Base-by-base conservation (phyloP, 1,140 invertebrate genomes). In the Calosoma granatense region DNA sequence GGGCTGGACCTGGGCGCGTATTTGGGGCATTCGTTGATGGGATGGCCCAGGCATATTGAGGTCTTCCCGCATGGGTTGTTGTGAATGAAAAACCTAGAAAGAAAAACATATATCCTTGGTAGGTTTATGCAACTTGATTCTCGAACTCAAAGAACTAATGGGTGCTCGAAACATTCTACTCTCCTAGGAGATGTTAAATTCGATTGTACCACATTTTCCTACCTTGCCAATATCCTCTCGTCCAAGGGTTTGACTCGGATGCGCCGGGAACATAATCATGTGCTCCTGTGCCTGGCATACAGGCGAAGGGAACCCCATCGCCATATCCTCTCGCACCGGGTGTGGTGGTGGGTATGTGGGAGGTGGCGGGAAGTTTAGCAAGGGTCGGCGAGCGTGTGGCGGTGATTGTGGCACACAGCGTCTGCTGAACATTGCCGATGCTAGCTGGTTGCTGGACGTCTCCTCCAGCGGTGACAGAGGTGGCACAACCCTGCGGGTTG, bases 341-440 rank as follows among this genome's bases (percentile, higher is more conserved):
- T 51, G 70, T 14, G 76, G 74, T 3, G 77, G 76, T 51, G 77
- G 76, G 57, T 77, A 76, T 19, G 76, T 70, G 36, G 78, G 76
- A 56, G 77, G 76, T 19, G 76, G 77, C 43, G 77, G 76, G 65
- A 78, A 79, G 60, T 78, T 72, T 60, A 77, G 65, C 62, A 71
- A 72, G 54, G 73, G 70, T 58, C 71, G 67, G 54, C 73, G 72
- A 22, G 53, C 30, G 54, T 61, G 60, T 22, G 59, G 56, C 12
- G 60, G 59, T 19, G 55, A 56, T n/a, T 56, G 53, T 1, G 58
- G 61, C 12, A 53, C 21, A 20, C 59, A 61, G 52, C 61, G 54
- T 23, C 47, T 54, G 14, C 51, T 58, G 41, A 47, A 47, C 17
- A 47, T 17, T 12, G 9, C 41, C 17, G 41, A 17, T 4, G 41